Conservation (phyloP, 2,113 vertebrate species). For the Crotophaga sulcirostris region DNA sequence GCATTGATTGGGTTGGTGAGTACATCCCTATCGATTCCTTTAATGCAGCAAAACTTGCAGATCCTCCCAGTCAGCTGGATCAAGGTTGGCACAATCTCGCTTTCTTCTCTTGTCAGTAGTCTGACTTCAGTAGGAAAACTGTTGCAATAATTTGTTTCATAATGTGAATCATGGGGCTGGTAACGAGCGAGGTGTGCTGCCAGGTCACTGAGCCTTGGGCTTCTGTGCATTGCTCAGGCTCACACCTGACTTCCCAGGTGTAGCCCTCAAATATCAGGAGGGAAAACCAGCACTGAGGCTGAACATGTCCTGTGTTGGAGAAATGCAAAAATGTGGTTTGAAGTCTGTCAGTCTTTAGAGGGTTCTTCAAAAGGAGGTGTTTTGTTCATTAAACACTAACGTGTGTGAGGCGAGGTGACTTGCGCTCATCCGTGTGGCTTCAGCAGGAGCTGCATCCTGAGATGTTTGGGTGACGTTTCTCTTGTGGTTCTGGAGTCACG, state of each 20-base stretch:
- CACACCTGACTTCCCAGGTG: background rate
- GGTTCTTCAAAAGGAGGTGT: background rate
- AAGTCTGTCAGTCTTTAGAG: conserved; percentile 1
- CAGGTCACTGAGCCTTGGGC: background rate
- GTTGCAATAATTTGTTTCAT: background rate
- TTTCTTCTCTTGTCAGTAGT: background rate
- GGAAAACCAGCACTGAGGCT: background rate
- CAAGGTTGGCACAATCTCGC: background rate
- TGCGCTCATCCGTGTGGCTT: background rate
- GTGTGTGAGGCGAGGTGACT: background rate
- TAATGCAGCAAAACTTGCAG: background rate
- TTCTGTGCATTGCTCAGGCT: background rate
- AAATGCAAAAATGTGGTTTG: background rate
- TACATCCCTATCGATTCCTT: background rate
- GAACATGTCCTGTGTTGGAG: background rate
- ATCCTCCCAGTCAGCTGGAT: background rate
- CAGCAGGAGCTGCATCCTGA: background rate
- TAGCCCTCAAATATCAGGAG: background rate
- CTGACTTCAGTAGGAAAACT: background rate
- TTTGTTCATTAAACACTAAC: conserved; percentile 20
- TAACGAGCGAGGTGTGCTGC: background rate
- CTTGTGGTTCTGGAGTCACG: background rate
- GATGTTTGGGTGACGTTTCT: background rate
- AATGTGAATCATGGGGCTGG: background rate
- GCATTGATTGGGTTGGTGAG: background rate